Percentiles rank a stretch among this genome's conserved stretches.
phyloP scores from a whole-genome alignment of 1,140 invertebrate genomes.

The Eriocheir sinensis region DNA sequence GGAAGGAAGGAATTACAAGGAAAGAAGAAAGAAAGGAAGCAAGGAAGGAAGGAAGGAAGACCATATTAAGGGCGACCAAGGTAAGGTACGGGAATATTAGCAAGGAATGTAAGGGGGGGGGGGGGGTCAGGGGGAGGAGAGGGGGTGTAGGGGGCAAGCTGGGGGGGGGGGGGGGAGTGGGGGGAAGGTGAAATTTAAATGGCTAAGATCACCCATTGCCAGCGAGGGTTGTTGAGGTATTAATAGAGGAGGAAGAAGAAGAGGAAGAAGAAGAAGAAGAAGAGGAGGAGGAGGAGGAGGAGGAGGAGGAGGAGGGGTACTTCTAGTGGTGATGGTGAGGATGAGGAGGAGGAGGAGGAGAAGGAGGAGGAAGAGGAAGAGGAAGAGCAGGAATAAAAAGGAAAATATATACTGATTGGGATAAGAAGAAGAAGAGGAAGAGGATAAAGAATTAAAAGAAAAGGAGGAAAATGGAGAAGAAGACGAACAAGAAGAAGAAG shows the following conservation, averaged over 20 bases:
- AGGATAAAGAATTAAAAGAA: too few species aligned
- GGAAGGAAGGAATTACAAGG: too few species aligned
- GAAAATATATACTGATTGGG: neutral
- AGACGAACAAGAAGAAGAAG: too few species aligned
- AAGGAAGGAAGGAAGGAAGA: neutral
- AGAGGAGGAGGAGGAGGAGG: neutral
- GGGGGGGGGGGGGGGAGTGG: neutral
- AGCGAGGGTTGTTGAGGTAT: conserved; percentile 23
- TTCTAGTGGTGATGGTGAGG: neutral
- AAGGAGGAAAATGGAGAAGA: too few species aligned
- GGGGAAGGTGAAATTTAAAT: neutral
- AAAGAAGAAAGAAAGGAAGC: too few species aligned
- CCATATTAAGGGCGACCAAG: neutral
- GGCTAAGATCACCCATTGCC: neutral
- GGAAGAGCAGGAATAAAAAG: neutral
- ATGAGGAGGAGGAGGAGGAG: neutral
- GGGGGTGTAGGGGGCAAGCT: neutral
- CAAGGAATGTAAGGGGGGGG: neutral
- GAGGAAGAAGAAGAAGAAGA: neutral
- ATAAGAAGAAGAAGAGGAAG: neutral
- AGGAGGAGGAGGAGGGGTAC: neutral
- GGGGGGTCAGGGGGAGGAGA: neutral
- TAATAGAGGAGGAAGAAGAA: neutral
- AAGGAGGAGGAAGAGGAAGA: neutral
- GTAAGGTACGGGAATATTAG: neutral